Evolutionary conservation across 2,113 vertebrate genomes (phyloP).

Genomic region (Rhinichthys klamathensis): DNA sequence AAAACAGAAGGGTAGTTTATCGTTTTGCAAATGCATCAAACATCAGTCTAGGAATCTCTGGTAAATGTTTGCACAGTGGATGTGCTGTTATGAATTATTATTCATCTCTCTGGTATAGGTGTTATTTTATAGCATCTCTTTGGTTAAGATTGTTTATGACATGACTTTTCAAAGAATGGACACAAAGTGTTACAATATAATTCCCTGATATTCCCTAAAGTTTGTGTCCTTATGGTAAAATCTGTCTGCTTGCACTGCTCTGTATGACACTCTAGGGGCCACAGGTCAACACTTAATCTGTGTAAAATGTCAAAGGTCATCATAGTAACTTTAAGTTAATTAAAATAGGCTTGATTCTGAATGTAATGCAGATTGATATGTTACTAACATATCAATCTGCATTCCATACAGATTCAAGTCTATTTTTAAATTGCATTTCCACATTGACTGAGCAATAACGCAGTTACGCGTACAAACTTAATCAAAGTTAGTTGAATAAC

Average conservation of each 20-base stretch:
- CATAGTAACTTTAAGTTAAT: not conserved
- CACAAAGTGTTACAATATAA: not conserved
- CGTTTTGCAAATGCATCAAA: no score
- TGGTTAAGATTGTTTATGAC: not conserved
- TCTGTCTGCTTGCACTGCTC: not conserved
- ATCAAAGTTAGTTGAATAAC: not conserved
- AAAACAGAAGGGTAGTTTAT: no score
- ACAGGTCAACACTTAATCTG: not conserved
- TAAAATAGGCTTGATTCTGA: not conserved
- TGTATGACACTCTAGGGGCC: not conserved
- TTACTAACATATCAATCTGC: no score
- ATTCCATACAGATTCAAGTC: not conserved
- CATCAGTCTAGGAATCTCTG: no score
- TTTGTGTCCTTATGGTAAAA: not conserved
- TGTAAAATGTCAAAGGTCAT: constrained; percentile 28
- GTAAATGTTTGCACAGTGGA: not conserved
- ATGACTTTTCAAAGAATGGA: not conserved
- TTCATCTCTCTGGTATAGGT: not conserved
- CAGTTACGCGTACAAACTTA: not conserved
- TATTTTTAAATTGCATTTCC: not conserved
- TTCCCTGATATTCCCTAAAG: not conserved
- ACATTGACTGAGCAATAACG: not conserved
- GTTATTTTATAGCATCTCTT: not conserved
- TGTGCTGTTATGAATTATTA: not conserved
- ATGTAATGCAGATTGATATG: not conserved